phyloP scores from a whole-genome alignment of 2,113 vertebrate genomes.

The Excalfactoria chinensis region DNA sequence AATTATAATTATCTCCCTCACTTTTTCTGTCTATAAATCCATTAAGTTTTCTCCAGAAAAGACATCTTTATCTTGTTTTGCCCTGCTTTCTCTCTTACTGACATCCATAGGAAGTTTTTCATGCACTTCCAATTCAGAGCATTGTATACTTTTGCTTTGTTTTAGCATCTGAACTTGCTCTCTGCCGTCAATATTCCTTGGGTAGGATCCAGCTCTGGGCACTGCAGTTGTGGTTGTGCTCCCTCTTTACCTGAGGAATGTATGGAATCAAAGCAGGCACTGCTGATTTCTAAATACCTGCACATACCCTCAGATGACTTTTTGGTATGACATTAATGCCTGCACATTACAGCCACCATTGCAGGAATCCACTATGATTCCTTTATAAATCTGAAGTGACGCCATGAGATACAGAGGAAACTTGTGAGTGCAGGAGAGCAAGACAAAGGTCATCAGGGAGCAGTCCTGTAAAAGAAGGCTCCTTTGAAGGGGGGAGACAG shows the following conservation, averaged over 20 bases:
- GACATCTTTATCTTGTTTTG: not conserved
- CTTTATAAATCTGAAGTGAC: not conserved
- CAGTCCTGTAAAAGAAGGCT: not conserved
- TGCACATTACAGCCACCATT: fast-evolving
- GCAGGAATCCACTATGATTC: not conserved
- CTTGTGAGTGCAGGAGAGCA: not conserved
- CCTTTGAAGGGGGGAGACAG: not conserved
- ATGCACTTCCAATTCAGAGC: not conserved
- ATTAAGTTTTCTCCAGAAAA: not conserved
- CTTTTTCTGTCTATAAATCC: not conserved
- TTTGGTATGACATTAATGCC: not conserved
- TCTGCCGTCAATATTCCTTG: not conserved
- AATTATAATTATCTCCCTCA: not conserved
- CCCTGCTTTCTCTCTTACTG: not conserved
- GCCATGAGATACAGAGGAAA: not conserved
- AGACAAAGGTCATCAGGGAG: not conserved
- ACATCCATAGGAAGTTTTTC: not conserved
- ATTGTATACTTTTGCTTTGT: not conserved
- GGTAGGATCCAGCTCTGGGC: not conserved
- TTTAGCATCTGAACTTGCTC: not conserved
- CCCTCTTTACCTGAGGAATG: not conserved
- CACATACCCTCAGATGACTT: not conserved
- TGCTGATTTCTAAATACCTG: not conserved
- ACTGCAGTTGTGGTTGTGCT: not conserved
- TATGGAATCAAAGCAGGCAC: not conserved